Conservation (phyloP, 2,113 vertebrate genomes). For the Galeopterus variegatus region DNA sequence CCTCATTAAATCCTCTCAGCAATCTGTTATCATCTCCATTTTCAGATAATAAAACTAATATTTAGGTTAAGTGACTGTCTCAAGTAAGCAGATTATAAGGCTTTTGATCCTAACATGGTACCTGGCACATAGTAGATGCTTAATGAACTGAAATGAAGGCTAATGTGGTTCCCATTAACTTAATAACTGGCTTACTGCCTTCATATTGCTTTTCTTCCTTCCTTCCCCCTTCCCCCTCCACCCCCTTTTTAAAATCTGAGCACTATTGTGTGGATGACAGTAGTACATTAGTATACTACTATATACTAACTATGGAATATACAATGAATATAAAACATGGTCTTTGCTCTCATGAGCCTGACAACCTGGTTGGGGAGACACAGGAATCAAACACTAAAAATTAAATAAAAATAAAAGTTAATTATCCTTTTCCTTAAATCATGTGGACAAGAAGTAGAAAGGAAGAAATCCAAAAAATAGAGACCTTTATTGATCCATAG, state of each 20-base stretch:
- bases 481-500: neutral
- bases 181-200: neutral
- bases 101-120: neutral
- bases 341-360: neutral
- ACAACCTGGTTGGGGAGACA: neutral
- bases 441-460: neutral
- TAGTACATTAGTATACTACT: neutral
- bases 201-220: neutral
- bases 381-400: neutral
- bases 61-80: neutral
- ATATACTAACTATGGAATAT: neutral
- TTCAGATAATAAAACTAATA: conserved; percentile 16
- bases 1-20: neutral
- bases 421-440: neutral
- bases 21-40: neutral
- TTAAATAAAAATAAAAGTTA: conserved; percentile 38
- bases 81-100: neutral
- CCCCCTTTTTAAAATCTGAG: neutral
- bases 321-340: neutral
- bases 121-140: neutral
- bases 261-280: neutral
- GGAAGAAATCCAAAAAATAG: neutral
- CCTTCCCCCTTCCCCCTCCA: neutral
- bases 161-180: neutral
- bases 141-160: neutral